These are phyloP conservation scores for Hippoglossus stenolepis DNA, from an alignment of 2,113 vertebrate species.

Conservation along the genomic window DNA sequence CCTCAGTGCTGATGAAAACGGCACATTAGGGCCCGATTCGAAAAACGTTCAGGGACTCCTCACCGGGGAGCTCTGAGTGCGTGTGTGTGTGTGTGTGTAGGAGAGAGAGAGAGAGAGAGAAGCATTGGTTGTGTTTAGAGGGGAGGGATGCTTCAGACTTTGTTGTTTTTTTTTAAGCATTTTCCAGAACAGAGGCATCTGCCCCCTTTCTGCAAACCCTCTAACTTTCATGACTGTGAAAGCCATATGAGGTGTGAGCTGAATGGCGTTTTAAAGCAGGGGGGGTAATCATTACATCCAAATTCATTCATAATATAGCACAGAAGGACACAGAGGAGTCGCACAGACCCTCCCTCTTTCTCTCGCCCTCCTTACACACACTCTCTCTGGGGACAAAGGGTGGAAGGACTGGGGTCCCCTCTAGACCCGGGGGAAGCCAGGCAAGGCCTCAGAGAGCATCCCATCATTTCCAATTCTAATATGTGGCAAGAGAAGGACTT, in stretches of 20 bases:
- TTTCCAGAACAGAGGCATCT: constrained; percentile 94
- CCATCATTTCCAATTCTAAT: constrained; percentile 99
- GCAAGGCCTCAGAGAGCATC: constrained; percentile 90
- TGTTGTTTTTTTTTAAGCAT: constrained; percentile 85
- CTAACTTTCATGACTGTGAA: constrained; percentile 77
- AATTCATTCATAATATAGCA: constrained; percentile 97
- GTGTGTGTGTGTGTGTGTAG: constrained; percentile 63
- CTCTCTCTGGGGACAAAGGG: constrained; percentile 93
- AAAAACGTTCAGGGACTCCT: constrained; percentile 94
- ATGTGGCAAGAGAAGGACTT: constrained; percentile 82
- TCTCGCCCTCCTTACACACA: constrained; percentile 61
- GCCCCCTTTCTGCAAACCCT: constrained; percentile 71
- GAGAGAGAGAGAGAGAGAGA: constrained; percentile 7
- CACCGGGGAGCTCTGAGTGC: constrained; percentile 82
- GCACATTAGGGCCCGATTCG: constrained; percentile 94
- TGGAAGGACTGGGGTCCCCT: constrained; percentile 90
- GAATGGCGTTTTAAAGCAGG: constrained; percentile 91
- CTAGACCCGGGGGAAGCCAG: constrained; percentile 88
- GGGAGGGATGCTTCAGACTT: constrained; percentile 81
- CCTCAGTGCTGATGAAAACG: constrained; percentile 98
- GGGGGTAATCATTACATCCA: constrained; percentile 93
- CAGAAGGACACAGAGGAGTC: constrained; percentile 89
- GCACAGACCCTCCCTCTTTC: constrained; percentile 70
- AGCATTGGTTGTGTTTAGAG: constrained; percentile 41
- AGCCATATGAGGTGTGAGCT: constrained; percentile 92